Percentiles rank a stretch among this genome's conserved stretches.
Evolutionary conservation across 2,797 vertebrate genomes (phyloP).

Genomic region (Pangasius djambal): DNA sequence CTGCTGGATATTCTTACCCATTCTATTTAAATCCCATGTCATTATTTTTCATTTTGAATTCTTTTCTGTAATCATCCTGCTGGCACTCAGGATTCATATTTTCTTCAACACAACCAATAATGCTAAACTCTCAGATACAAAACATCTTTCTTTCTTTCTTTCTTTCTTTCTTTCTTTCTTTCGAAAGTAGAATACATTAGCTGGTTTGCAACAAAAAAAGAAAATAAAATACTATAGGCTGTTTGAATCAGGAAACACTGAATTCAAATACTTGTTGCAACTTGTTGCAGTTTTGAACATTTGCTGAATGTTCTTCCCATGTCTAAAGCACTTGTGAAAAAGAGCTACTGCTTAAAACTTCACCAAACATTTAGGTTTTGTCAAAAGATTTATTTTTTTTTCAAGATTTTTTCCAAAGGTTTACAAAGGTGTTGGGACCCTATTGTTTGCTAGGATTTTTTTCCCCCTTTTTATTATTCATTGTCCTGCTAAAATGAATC

Average conservation of each 20-base stretch:
- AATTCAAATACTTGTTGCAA: background rate
- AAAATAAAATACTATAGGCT: background rate
- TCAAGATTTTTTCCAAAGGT: background rate
- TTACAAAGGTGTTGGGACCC: background rate
- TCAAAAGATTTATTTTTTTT: background rate
- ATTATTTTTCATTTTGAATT: constrained; percentile 81
- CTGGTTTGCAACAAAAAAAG: background rate
- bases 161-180: background rate
- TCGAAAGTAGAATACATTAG: background rate
- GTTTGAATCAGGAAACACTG: background rate
- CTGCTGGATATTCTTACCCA: constrained; percentile 72
- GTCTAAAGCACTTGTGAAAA: background rate
- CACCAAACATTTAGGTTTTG: background rate
- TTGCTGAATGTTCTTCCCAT: background rate
- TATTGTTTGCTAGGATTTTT: background rate
- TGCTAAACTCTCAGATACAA: background rate
- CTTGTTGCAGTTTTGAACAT: background rate
- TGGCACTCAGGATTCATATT: constrained; percentile 67
- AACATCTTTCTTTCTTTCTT: background rate
- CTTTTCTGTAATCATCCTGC: constrained; percentile 75
- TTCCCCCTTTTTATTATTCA: background rate
- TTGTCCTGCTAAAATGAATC: background rate
- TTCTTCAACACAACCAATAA: constrained; percentile 46
- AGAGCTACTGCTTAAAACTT: background rate
- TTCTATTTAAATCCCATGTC: constrained; percentile 81